A percentile compares a stretch with the other conserved stretches of the same genome.
Conservation (phyloP, 2,797 vertebrate genomes). For the Chelon labrosus region DNA sequence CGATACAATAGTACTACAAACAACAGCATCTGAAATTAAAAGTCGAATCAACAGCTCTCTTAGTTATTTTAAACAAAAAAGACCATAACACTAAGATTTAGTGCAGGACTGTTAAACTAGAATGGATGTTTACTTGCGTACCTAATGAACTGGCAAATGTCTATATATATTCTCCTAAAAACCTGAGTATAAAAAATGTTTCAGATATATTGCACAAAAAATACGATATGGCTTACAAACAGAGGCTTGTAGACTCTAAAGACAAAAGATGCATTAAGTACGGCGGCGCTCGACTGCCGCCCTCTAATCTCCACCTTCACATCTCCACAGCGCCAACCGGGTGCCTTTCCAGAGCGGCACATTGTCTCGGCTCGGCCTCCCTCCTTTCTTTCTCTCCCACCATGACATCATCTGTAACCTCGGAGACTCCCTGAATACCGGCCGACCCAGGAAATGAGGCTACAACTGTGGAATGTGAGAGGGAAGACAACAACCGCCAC, state of each 20-base stretch:
- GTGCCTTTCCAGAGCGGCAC: conserved; percentile 30
- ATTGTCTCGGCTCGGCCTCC: conserved; percentile 62
- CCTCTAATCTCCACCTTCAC: background rate
- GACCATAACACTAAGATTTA: too few relatives aligned
- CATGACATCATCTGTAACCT: conserved; percentile 83
- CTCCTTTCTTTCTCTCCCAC: conserved; percentile 57
- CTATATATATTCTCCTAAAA: too few relatives aligned
- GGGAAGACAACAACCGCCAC: conserved; percentile 31
- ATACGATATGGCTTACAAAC: background rate
- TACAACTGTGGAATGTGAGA: conserved; percentile 79
- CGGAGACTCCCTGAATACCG: conserved; percentile 72
- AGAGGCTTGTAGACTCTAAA: background rate
- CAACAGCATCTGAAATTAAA: too few relatives aligned
- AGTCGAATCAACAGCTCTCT: too few relatives aligned
- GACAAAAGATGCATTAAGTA: background rate
- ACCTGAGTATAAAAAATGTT: too few relatives aligned
- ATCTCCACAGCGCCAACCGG: background rate
- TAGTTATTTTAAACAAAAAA: too few relatives aligned
- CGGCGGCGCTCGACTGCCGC: background rate
- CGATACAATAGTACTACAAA: too few relatives aligned
- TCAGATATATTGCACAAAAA: background rate
- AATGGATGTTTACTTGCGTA: too few relatives aligned
- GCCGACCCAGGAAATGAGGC: conserved; percentile 83
- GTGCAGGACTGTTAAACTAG: too few relatives aligned
- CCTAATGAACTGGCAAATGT: too few relatives aligned